Percentiles rank a stretch among this genome's conserved stretches.
These are phyloP conservation scores for Drosophila ficusphila DNA, from an alignment of 1,140 invertebrate species.

Conservation along the genomic window DNA sequence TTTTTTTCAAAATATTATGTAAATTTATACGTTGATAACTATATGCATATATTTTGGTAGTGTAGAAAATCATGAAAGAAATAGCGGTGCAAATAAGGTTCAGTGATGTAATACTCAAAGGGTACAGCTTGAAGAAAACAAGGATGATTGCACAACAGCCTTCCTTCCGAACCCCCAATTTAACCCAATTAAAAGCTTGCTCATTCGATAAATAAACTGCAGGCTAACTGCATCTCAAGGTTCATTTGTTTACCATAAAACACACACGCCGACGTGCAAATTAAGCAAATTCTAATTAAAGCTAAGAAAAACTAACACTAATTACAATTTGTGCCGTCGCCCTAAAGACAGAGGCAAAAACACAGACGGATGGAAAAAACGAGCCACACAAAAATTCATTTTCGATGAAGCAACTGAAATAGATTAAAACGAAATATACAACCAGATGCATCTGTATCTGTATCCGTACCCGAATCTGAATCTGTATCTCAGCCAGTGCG, in stretches of 20 bases:
- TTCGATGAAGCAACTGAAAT: constrained; percentile 69
- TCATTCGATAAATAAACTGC: constrained; percentile 34
- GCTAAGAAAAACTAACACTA: constrained; percentile 65
- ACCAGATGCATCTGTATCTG: constrained; percentile 40
- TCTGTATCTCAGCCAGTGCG: constrained; percentile 21
- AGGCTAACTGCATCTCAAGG: constrained; percentile 70
- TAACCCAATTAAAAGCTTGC: constrained; percentile 22
- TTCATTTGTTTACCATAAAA: constrained; percentile 50
- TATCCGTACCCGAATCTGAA: constrained; percentile 15
- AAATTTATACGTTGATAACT: too few species aligned
- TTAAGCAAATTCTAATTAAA: constrained; percentile 71
- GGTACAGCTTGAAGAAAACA: not conserved
- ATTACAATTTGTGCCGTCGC: constrained; percentile 73
- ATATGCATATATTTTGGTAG: too few species aligned
- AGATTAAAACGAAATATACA: constrained; percentile 72
- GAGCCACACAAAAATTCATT: constrained; percentile 41
- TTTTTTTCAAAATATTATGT: not conserved
- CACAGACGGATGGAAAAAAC: constrained; percentile 31
- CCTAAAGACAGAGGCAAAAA: constrained; percentile 59
- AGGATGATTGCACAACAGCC: constrained; percentile 8
- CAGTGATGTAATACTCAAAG: not conserved
- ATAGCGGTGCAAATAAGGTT: not conserved
- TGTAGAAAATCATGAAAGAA: too few species aligned
- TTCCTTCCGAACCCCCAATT: not conserved
- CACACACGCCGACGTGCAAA: constrained; percentile 43